Conservation (phyloP, 2,113 vertebrate species). For the Mobula birostris region DNA sequence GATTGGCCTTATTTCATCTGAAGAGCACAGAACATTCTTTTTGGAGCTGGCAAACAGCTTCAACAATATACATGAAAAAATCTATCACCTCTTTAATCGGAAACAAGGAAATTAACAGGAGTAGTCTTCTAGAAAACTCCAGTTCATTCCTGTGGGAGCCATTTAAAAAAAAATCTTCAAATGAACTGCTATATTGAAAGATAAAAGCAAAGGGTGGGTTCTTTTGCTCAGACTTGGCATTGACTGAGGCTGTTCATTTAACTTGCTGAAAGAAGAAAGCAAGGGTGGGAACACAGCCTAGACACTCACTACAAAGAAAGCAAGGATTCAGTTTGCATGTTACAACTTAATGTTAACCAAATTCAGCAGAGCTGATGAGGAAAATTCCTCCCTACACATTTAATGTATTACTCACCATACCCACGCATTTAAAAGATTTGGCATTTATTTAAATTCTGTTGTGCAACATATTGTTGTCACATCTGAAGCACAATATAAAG, state of each 20-base stretch:
- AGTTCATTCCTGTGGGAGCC: constrained; percentile 45
- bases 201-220: background rate
- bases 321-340: constrained; percentile 50
- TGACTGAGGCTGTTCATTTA: constrained; percentile 41
- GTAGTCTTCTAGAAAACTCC: constrained; percentile 48
- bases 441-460: constrained; percentile 25
- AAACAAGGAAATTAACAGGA: constrained; percentile 59
- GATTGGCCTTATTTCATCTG: constrained; percentile 85
- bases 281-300: constrained; percentile 41
- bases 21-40: constrained; percentile 67
- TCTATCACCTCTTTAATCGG: constrained; percentile 59
- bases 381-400: constrained; percentile 42
- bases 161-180: constrained; percentile 43
- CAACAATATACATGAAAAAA: constrained; percentile 61
- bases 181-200: constrained; percentile 38
- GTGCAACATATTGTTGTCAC: constrained; percentile 12
- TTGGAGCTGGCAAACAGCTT: constrained; percentile 62
- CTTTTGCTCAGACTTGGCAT: constrained; percentile 39
- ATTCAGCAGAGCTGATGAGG: constrained; percentile 46
- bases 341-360: constrained; percentile 63
- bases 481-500: background rate
- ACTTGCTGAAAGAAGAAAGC: constrained; percentile 49
- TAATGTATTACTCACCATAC: background rate
- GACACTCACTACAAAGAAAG: constrained; percentile 42
- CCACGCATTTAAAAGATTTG: constrained; percentile 24